These are phyloP conservation scores for Caenorhabditis japonica DNA, from an alignment of 2,888 invertebrate genomes.

Conservation along the genomic window DNA sequence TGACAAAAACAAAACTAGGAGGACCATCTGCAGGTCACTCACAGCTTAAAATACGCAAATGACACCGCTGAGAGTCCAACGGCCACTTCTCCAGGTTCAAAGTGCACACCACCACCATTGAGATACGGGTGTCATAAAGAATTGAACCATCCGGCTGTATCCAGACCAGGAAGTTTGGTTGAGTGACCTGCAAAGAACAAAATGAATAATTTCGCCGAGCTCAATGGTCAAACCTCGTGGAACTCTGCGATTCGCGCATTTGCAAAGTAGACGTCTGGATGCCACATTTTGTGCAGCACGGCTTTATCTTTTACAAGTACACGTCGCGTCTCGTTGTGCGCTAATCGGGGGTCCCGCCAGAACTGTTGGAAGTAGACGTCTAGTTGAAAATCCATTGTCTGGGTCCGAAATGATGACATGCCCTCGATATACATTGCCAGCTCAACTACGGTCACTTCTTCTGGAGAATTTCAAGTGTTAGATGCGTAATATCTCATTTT, in stretches of 20 bases:
- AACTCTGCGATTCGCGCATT: conserved; percentile 76
- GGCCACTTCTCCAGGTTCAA: conserved; percentile 76
- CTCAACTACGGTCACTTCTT: conserved; percentile 65
- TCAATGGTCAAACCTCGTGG: conserved; percentile 62
- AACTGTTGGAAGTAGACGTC: conserved; percentile 77
- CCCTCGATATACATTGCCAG: conserved; percentile 77
- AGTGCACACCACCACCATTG: conserved; percentile 75
- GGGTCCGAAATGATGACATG: conserved; percentile 76
- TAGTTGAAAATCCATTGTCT: conserved; percentile 77
- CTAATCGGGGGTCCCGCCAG: conserved; percentile 74
- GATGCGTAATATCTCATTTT: too few relatives aligned
- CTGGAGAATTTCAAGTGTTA: conserved; percentile 42
- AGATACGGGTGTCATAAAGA: conserved; percentile 72
- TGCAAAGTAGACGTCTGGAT: conserved; percentile 77
- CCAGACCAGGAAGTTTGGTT: conserved; percentile 77
- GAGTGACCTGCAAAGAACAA: conserved; percentile 68
- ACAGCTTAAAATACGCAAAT: conserved; percentile 76
- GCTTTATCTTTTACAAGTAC: conserved; percentile 67
- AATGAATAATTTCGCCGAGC: not conserved
- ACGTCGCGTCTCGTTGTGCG: conserved; percentile 72
- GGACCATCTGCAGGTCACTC: conserved; percentile 69
- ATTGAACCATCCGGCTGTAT: conserved; percentile 76
- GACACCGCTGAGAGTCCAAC: conserved; percentile 74
- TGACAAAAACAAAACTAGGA: conserved; percentile 30
- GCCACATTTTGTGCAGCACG: conserved; percentile 73